These are phyloP conservation scores for Cephus sareptanus DNA, from an alignment of 2,888 invertebrate species.

Conservation along the genomic window DNA sequence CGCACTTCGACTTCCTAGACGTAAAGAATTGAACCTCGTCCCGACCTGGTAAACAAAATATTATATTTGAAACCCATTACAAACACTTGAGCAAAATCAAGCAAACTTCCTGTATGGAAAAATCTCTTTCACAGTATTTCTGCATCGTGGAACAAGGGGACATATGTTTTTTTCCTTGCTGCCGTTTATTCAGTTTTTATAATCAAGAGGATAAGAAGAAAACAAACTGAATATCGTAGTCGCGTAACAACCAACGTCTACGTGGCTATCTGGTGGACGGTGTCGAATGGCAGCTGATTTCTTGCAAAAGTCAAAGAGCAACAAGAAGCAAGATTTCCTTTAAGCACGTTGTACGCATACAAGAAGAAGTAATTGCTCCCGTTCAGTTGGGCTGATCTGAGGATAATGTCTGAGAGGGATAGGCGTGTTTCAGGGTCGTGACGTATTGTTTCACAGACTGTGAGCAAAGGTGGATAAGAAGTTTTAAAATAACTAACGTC, in stretches of 20 bases:
- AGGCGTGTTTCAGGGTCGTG: conserved; percentile 8
- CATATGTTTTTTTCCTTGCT: neutral
- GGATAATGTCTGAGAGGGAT: neutral
- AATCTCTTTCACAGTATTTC: neutral
- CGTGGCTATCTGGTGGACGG: neutral
- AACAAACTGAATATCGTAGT: neutral
- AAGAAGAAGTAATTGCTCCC: neutral
- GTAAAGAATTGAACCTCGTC: neutral
- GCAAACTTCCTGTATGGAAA: neutral
- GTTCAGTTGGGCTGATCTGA: neutral
- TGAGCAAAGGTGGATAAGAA: neutral
- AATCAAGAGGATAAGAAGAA: neutral
- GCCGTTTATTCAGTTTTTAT: neutral
- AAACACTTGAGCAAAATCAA: neutral
- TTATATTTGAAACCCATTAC: neutral
- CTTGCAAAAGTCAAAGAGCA: neutral
- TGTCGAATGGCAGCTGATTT: neutral
- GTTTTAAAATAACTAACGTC: neutral
- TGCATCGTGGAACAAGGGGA: neutral
- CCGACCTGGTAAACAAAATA: neutral
- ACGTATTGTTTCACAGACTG: neutral
- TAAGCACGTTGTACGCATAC: neutral
- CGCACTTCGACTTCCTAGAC: neutral
- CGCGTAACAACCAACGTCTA: neutral
- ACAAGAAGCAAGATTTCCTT: neutral